Base-by-base conservation (phyloP, 2,888 invertebrate species). In the Neoaliturus tenellus region DNA sequence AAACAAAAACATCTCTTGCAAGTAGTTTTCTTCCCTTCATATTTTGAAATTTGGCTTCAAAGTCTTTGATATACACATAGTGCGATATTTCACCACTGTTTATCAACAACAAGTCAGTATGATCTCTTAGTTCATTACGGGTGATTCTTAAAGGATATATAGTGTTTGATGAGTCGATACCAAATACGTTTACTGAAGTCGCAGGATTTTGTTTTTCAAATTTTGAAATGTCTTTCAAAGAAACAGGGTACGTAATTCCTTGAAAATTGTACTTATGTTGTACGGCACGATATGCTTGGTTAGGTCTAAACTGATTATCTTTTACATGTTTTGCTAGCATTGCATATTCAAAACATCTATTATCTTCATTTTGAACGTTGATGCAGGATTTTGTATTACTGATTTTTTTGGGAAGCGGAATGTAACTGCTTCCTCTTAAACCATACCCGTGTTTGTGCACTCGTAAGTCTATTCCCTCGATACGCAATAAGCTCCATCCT, bases 401-500 rank as follows among this genome's bases (percentile, higher is more conserved):
- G 31, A 80, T 80, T n/a, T 33, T 55, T 31, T 35, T 33, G 17
- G 80, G 80, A 4, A 58, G 25, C 3, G 58, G 58, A n/a, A 80
- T 51, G 35, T 55, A 80, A 8, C 51, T 80, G 35, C 55, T 80
- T 31, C 80, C 55, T 31, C 80, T 1, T 0, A 14, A 3, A 33
- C 80, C 58, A 55, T 80, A 80, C 5, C 80, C 80, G 12, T 58
- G 23, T 35, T 80, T 80, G 23, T 80, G 80, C 6, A 80, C 55
- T n/a, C n/a, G n/a, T n/a, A n/a, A n/a, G 14, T 25, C 51, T 23
- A 51, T 2, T 0, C 51, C 14, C 10, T 10, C 58, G 17, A 51
- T 80, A 23, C 17, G 6, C 35, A 80, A 51, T 20, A 80, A 33
- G 31, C n/a, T 35, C 80, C 80, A 80, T 14, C 80, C 80, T 17